A percentile compares a stretch with the other conserved stretches of the same genome.
phyloP scores from a whole-genome alignment of 1,140 invertebrate species.

The Elysia chlorotica region DNA sequence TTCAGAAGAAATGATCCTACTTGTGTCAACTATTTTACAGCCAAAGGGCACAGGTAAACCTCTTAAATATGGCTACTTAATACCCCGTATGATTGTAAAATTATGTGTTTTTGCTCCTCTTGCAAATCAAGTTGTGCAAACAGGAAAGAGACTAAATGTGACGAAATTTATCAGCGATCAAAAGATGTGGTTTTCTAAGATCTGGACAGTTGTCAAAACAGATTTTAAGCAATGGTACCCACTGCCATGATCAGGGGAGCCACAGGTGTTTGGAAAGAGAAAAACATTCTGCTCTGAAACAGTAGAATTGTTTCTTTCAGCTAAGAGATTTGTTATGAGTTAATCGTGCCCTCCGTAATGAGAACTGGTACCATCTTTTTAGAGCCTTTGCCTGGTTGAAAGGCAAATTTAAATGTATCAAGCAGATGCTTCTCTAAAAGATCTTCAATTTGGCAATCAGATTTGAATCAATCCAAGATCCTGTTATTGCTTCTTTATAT shows the following conservation, averaged over 20 bases:
- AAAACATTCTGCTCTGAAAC: constrained; percentile 16
- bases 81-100: constrained; percentile 30
- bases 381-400: constrained; percentile 22
- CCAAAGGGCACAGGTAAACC: constrained; percentile 31
- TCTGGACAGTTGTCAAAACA: not conserved
- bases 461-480: constrained; percentile 23
- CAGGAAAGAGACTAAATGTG: constrained; percentile 24
- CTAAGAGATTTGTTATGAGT: constrained; percentile 15
- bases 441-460: not conserved
- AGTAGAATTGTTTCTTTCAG: constrained; percentile 1
- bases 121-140: constrained; percentile 25
- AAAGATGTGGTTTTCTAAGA: not conserved
- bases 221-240: constrained; percentile 18
- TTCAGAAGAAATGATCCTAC: constrained; percentile 23
- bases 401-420: constrained; percentile 19
- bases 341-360: constrained; percentile 22
- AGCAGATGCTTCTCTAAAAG: constrained; percentile 20
- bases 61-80: constrained; percentile 24
- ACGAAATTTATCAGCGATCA: constrained; percentile 30
- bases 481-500: constrained; percentile 26
- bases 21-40: constrained; percentile 15
- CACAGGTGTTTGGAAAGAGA: constrained; percentile 23
- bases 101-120: constrained; percentile 19
- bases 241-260: constrained; percentile 22
- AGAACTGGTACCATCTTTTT: constrained; percentile 24